Evolutionary conservation across 2,797 vertebrate species (phyloP).

Genomic region (Champsocephalus esox): DNA sequence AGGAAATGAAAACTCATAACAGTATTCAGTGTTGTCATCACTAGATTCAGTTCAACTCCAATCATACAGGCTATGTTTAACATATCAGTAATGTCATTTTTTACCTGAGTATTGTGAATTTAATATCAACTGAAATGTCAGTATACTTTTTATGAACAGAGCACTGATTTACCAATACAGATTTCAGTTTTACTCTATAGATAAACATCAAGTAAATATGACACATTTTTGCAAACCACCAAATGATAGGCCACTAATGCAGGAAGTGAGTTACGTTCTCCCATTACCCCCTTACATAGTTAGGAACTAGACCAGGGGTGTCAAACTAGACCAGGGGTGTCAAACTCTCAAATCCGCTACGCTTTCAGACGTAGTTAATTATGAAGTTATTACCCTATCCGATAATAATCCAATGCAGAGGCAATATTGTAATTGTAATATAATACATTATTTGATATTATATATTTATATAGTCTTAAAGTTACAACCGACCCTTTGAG

Average conservation of each 20-base stretch:
- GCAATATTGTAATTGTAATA: no score
- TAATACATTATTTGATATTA: no score
- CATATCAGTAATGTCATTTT: constrained; percentile 1
- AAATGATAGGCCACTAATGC: not conserved
- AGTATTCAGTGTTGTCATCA: not conserved
- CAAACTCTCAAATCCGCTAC: no score
- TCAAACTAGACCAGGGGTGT: no score
- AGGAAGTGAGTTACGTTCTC: no score
- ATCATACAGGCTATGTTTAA: constrained; percentile 6
- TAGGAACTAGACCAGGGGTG: no score
- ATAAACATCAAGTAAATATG: constrained; percentile 19
- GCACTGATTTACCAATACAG: constrained; percentile 22
- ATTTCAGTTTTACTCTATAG: not conserved
- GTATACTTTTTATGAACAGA: constrained; percentile 29
- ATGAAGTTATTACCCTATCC: no score
- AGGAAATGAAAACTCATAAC: not conserved
- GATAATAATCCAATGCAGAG: no score
- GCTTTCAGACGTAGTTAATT: no score
- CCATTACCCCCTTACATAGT: not conserved
- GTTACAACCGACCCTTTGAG: no score
- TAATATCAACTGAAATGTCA: constrained; percentile 18
- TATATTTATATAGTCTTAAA: no score
- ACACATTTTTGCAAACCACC: not conserved
- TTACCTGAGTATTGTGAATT: not conserved
- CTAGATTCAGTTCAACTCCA: not conserved